Evolutionary conservation across 2,888 invertebrate genomes (phyloP), one percentile per base, ranked within the genome.

Genomic region (Liposcelis brunnea): DNA sequence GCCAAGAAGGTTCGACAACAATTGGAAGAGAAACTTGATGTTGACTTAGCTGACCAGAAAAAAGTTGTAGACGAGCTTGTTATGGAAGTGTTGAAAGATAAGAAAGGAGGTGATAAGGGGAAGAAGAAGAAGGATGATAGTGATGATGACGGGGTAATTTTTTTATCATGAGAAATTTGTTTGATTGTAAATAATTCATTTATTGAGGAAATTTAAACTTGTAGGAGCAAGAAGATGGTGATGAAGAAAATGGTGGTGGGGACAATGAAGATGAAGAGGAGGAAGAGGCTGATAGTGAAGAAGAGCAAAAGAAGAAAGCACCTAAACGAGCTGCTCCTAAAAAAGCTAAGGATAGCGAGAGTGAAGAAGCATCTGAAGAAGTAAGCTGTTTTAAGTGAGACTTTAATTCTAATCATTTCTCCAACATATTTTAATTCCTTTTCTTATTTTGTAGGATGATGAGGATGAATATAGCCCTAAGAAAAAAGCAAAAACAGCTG

Each of bases 1-100:
- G 80, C 87, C 6, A 93, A 91, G 60, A 86, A 86, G 62, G 87
- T 94, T 12, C 75, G 91, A 38, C 78, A 80, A 60, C 78, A 83
- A 57, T 66, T 94, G 52, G 89, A 93, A 61, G 76, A 80, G 53
- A 80, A 80, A 55, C 69, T 90, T 7, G 79, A 77, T 32, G 69
- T 75, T 43, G 84, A 89, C 54, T 68, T 94, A 38, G 66, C 77
- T 6, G 73, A 68, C 53, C 70, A 71, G 56, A 89, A 84, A 64
- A 80, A 83, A 59, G 76, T 86, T 61, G 83, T 93, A n/a, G 87
- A 90, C 59, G 74, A 78, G 53, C 66, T 91, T 49, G 84, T 91
- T 6, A 83, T 89, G 81, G 81, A 84, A 52, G 78, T 76, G 55
- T 59, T 73, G 42, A 62, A 67, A 52, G 64, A 66, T 50, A 65